Evolutionary conservation across 2,888 invertebrate genomes (phyloP).

Genomic region (Drosophila mulleri): DNA sequence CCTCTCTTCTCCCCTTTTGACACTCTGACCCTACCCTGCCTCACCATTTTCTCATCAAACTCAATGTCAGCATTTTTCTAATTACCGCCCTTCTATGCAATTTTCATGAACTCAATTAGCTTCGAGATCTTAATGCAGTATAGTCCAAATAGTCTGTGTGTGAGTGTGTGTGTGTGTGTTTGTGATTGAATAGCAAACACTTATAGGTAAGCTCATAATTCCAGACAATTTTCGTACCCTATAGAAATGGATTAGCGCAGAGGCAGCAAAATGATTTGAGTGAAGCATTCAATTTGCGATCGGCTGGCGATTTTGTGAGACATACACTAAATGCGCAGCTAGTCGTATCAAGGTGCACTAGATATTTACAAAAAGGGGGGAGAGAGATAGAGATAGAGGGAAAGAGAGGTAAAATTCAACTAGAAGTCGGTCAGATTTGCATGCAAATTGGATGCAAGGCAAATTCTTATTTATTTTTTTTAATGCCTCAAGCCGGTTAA

Average conservation of each 20-base stretch:
- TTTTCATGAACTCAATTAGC: constrained; percentile 9
- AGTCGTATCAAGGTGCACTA: constrained; percentile 62
- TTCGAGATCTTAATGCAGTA: background rate
- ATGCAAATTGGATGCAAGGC: constrained; percentile 56
- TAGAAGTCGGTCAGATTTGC: constrained; percentile 49
- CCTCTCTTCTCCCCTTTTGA: background rate
- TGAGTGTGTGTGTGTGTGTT: background rate
- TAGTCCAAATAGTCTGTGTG: background rate
- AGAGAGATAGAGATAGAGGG: background rate
- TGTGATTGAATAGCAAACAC: background rate
- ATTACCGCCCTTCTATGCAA: constrained; percentile 11
- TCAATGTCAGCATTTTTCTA: background rate
- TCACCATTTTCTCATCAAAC: background rate
- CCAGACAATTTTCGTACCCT: background rate
- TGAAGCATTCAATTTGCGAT: constrained; percentile 48
- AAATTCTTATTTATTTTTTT: constrained; percentile 3
- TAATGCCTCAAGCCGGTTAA: constrained; percentile 55
- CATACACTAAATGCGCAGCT: constrained; percentile 59
- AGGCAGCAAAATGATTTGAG: background rate
- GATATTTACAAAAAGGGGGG: constrained; percentile 20
- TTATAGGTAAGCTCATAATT: background rate
- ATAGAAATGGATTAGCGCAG: constrained; percentile 15
- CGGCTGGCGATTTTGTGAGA: constrained; percentile 50
- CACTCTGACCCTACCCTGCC: background rate
- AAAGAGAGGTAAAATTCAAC: background rate